A percentile compares a stretch with the other conserved stretches of the same genome.
phyloP scores from a whole-genome alignment of 2,888 invertebrate genomes.

The Agonopterix alstromeriana region DNA sequence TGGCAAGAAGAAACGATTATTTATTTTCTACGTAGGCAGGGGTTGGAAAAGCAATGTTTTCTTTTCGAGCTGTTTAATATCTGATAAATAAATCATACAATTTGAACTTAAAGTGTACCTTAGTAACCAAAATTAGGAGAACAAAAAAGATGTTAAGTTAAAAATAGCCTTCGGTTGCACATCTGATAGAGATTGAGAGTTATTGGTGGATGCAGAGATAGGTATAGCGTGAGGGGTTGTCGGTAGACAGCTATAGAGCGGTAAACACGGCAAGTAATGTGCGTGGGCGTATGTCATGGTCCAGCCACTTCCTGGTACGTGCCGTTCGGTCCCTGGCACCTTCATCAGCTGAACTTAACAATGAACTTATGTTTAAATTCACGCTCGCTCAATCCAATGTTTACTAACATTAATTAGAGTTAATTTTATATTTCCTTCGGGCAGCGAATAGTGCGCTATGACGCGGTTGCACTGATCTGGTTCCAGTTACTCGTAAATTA shows the following conservation, averaged over 20 bases:
- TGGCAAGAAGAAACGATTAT: slow-evolving; percentile 4
- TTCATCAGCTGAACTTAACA: slow-evolving; percentile 57
- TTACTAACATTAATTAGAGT: slow-evolving; percentile 60
- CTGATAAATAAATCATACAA: no score
- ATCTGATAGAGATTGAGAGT: not conserved
- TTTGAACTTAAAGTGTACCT: no score
- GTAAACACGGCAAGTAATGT: slow-evolving; percentile 6
- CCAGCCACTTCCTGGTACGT: slow-evolving; percentile 44
- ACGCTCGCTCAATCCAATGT: slow-evolving; percentile 37
- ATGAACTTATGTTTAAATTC: slow-evolving; percentile 62
- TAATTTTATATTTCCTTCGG: slow-evolving; percentile 28
- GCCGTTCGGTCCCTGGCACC: slow-evolving; percentile 10
- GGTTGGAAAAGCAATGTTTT: not conserved
- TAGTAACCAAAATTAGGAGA: no score
- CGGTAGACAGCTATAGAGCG: not conserved
- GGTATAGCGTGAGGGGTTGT: not conserved
- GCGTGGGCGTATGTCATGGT: slow-evolving; percentile 21
- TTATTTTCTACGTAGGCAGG: slow-evolving; percentile 3
- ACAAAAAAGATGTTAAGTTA: no score
- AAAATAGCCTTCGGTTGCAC: not conserved
- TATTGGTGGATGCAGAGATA: not conserved
- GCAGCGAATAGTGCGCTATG: no score
- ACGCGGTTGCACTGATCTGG: no score
- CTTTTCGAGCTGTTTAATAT: no score
- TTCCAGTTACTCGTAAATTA: no score